Evolutionary conservation across 2,113 vertebrate species (phyloP).

Genomic region (Antechinus stuartii): DNA sequence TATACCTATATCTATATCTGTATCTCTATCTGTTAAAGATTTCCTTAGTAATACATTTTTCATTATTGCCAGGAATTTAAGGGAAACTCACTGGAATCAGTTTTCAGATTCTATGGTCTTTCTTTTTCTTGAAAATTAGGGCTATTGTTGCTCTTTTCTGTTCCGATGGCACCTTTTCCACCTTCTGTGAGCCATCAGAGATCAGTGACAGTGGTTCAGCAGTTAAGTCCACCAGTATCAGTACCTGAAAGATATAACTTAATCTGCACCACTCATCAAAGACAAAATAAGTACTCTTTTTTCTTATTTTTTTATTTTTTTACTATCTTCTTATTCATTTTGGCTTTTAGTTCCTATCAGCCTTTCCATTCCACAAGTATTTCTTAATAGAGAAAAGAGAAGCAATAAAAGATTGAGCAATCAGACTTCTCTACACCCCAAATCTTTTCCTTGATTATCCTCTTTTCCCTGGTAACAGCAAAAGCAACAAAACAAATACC

Average conservation of each 20-base stretch:
- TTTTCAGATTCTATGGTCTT: background rate
- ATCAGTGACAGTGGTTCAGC: background rate
- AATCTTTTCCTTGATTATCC: background rate
- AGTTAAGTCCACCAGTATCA: background rate
- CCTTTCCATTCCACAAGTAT: background rate
- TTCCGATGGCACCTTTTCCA: background rate
- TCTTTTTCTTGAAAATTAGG: background rate
- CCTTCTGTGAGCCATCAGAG: background rate
- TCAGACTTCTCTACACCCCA: background rate
- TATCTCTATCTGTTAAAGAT: background rate
- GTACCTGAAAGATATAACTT: background rate
- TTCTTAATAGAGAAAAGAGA: background rate
- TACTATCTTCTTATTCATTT: background rate
- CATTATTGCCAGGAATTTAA: background rate
- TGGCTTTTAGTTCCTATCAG: background rate
- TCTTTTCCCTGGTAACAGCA: background rate
- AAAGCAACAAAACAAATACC: too few relatives aligned
- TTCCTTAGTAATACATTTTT: background rate
- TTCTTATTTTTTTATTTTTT: background rate
- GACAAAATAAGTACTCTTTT: background rate
- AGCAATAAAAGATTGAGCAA: background rate
- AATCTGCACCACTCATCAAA: background rate
- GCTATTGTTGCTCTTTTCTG: background rate
- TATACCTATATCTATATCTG: too few relatives aligned
- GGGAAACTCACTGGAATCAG: background rate